Base-by-base conservation (phyloP, 1,140 invertebrate species). In the Aporrectodea caliginosa region DNA sequence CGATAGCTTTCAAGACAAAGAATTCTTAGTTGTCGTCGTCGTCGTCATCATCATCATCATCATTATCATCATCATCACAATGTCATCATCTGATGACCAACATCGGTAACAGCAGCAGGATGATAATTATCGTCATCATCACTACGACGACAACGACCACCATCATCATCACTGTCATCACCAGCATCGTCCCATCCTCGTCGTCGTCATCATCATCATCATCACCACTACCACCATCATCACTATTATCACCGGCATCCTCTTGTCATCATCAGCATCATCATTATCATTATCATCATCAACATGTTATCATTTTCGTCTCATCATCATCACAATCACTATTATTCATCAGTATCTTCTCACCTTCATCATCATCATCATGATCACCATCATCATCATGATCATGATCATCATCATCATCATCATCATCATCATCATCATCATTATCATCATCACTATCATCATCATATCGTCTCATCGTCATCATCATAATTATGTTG, bases 1-100 rank as follows among this genome's bases (percentile, higher is more conserved):
- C n/a, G n/a, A n/a, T n/a, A n/a, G n/a, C n/a, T n/a, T n/a, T n/a
- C n/a, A n/a, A n/a, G n/a, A n/a, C n/a, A n/a, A n/a, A n/a, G 22
- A 58, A 22, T 22, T 6, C 43, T 12, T 58, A 6, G 43, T 58
- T 12, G 22, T 58, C 43, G 22, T 58, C 43, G 22, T 58, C 43
- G 43, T 58, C 43, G 43, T 58, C 43, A 58, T 58, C 43, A 58
- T 58, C 43, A 58, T 58, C 43, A 58, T 58, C 43, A 58, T 58
- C 43, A 58, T 58, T 58, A 58, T 58, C 43, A 58, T 58, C 43
- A 22, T 58, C 43, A 22, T 58, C 43, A 58, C 22, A n/a, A n/a
- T n/a, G n/a, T n/a, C n/a, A n/a, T n/a, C n/a, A n/a, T n/a, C n/a
- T n/a, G n/a, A n/a, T n/a, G n/a, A n/a, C n/a, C n/a, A n/a, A n/a